Conservation (phyloP, 92 coral and sea anemone species). For the Paragorgia papillata region DNA sequence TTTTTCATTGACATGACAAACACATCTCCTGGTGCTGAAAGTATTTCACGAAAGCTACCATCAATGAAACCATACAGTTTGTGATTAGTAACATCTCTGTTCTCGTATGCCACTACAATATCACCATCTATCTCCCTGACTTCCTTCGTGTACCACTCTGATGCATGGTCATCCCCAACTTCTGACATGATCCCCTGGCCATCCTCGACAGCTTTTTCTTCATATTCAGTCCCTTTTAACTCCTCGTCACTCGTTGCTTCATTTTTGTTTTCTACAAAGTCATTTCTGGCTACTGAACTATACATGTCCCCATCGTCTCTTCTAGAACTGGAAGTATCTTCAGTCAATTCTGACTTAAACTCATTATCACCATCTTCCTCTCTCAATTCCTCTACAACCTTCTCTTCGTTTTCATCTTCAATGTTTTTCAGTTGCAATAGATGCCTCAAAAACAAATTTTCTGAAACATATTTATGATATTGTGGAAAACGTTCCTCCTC, state of each 20-base stretch:
- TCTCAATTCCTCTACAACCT: neutral
- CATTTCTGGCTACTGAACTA: neutral
- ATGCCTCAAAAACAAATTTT: constrained; percentile 14
- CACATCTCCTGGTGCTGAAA: constrained; percentile 14
- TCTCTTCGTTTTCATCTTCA: neutral
- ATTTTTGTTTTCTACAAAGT: neutral
- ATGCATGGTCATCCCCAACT: neutral
- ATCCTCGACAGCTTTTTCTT: neutral
- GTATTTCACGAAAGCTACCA: constrained; percentile 21
- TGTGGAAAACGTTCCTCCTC: neutral
- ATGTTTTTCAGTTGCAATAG: neutral
- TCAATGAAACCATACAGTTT: constrained; percentile 21
- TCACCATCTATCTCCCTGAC: constrained; percentile 9
- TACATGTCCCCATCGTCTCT: neutral
- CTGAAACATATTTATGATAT: neutral
- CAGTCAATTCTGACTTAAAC: neutral
- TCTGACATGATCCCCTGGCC: neutral
- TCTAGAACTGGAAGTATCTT: neutral
- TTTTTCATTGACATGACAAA: constrained; percentile 9
- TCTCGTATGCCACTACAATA: constrained; percentile 22
- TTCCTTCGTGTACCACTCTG: constrained; percentile 1
- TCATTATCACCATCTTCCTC: neutral
- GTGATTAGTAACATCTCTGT: constrained; percentile 10
- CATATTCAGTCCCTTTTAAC: neutral
- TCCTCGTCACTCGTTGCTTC: neutral